Conservation (phyloP, 2,797 vertebrate species). For the Semotilus atromaculatus region DNA sequence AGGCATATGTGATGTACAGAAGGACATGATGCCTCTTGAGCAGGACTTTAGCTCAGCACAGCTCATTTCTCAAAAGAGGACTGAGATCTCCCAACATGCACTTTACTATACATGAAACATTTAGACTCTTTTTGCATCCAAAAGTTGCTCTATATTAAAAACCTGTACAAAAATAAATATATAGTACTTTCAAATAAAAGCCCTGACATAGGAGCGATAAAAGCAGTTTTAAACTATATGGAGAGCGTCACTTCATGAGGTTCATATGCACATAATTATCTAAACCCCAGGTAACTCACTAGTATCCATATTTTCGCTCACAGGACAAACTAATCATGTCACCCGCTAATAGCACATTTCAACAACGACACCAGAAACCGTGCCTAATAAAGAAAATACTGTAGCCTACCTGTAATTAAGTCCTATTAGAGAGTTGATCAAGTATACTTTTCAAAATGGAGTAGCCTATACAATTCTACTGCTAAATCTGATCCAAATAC, state of each 20-base stretch:
- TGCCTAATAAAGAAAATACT: not conserved
- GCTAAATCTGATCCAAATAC: not conserved
- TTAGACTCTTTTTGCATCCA: not conserved
- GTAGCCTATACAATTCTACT: not conserved
- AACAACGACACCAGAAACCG: not conserved
- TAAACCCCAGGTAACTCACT: too few relatives aligned
- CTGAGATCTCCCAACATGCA: not conserved
- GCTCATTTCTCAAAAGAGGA: not conserved
- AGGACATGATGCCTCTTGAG: constrained; percentile 39
- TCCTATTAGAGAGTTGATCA: not conserved
- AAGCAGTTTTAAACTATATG: not conserved
- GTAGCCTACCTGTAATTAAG: not conserved
- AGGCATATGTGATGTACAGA: constrained; percentile 60
- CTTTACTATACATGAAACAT: not conserved
- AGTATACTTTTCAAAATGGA: not conserved
- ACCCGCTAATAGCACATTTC: constrained; percentile 5
- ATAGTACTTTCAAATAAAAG: not conserved
- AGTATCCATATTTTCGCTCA: not conserved
- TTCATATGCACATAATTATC: not conserved
- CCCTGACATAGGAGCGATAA: not conserved
- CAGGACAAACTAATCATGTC: not conserved
- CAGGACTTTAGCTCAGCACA: constrained; percentile 24
- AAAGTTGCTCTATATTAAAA: not conserved
- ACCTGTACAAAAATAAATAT: not conserved
- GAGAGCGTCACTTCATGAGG: not conserved